Conservation (phyloP, 23 tunicate species). For the Trididemnum miniatum region DNA sequence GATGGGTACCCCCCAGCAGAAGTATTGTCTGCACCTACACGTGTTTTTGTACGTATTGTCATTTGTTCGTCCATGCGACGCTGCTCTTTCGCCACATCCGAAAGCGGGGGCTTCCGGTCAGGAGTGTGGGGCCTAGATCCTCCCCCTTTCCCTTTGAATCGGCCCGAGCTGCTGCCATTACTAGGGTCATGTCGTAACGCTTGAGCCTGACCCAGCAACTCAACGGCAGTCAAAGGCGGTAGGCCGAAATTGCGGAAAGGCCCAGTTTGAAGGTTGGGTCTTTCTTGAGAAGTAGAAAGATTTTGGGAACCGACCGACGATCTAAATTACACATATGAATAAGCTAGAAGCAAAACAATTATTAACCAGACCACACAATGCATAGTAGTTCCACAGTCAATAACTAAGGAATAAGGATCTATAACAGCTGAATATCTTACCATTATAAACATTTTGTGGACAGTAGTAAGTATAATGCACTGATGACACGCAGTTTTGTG, state of each 20-base stretch:
- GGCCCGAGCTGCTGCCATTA: background rate
- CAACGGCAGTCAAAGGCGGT: conserved; percentile 50
- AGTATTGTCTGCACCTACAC: background rate
- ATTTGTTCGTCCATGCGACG: background rate
- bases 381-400: no score
- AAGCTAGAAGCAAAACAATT: no score
- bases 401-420: no score
- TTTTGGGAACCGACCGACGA: background rate
- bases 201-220: conserved; percentile 56
- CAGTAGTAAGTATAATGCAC: no score
- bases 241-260: conserved; percentile 3
- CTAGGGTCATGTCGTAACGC: conserved; percentile 45
- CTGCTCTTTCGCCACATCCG: conserved; percentile 23
- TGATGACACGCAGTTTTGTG: no score
- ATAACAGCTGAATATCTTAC: no score
- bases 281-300: background rate
- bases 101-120: conserved; percentile 4
- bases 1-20: background rate
- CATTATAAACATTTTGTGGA: no score
- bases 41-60: conserved; percentile 20
- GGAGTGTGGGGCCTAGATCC: conserved; percentile 14
- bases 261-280: background rate
- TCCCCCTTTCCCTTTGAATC: background rate
- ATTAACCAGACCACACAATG: no score
- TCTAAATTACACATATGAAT: no score